Evolutionary conservation across 1,140 invertebrate species (phyloP).

Genomic region (Drosophila biarmipes): DNA sequence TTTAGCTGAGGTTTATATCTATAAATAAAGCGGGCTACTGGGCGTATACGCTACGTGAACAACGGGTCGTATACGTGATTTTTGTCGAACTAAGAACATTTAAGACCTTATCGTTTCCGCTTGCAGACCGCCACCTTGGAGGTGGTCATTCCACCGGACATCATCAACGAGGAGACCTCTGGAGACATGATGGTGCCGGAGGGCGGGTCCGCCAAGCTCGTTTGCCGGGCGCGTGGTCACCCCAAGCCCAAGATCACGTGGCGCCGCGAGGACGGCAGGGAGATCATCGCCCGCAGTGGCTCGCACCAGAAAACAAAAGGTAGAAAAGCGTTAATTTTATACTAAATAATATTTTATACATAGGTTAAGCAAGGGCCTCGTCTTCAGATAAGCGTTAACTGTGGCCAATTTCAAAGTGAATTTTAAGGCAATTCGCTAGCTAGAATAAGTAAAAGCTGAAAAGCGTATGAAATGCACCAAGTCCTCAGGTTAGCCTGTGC

Average conservation of each 20-base stretch:
- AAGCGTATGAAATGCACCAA: too few relatives aligned
- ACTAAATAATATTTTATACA: too few relatives aligned
- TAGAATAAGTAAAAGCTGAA: too few relatives aligned
- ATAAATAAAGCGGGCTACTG: background rate
- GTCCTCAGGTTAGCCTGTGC: too few relatives aligned
- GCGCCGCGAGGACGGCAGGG: constrained; percentile 93
- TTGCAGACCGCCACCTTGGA: constrained; percentile 92
- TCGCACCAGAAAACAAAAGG: constrained; percentile 89
- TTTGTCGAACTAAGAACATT: background rate
- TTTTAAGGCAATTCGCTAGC: too few relatives aligned
- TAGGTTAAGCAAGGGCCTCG: too few relatives aligned
- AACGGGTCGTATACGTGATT: background rate
- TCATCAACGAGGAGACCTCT: constrained; percentile 94
- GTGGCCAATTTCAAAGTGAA: too few relatives aligned
- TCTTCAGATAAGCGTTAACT: too few relatives aligned
- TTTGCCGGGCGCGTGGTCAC: constrained; percentile 93
- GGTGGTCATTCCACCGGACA: constrained; percentile 96
- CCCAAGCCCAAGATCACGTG: constrained; percentile 94
- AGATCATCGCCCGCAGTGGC: constrained; percentile 90
- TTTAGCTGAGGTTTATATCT: too few relatives aligned
- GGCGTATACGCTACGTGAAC: background rate
- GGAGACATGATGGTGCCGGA: constrained; percentile 96
- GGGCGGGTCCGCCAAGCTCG: constrained; percentile 93
- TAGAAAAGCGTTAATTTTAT: too few relatives aligned
- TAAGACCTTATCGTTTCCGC: background rate